Evolutionary conservation across 2,888 invertebrate species (phyloP).

Genomic region (Drosophila mettleri): DNA sequence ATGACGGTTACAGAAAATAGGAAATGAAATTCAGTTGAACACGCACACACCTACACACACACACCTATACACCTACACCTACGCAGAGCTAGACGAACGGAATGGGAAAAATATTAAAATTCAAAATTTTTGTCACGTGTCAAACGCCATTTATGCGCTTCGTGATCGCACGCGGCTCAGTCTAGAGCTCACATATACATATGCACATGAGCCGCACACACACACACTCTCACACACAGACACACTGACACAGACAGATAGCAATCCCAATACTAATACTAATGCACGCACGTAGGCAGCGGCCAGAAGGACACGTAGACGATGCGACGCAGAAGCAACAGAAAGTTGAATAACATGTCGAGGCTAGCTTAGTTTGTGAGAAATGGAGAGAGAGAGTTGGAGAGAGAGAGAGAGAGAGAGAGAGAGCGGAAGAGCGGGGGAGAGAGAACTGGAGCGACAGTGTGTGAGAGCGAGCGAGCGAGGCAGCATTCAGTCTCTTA

Average conservation of each 20-base stretch:
- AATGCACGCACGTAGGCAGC: conserved; percentile 44
- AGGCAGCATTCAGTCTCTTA: conserved; percentile 4
- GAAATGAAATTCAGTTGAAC: conserved; percentile 76
- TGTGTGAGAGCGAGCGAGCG: background rate
- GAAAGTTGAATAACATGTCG: conserved; percentile 5
- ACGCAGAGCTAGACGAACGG: conserved; percentile 17
- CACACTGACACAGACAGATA: background rate
- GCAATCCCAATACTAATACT: conserved; percentile 36
- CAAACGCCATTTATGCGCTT: conserved; percentile 79
- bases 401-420: background rate
- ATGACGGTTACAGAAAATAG: conserved; percentile 36
- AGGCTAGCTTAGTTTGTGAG: background rate
- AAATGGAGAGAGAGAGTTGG: background rate
- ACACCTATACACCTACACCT: conserved; percentile 3
- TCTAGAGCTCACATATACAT: conserved; percentile 21
- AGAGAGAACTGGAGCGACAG: background rate
- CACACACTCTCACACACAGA: conserved; percentile 9
- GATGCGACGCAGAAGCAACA: conserved; percentile 11
- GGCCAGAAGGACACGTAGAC: conserved; percentile 28
- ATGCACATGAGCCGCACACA: conserved; percentile 12
- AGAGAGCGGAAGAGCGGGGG: background rate
- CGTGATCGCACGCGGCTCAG: conserved; percentile 72
- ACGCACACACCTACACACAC: conserved; percentile 12
- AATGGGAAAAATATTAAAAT: conserved; percentile 73
- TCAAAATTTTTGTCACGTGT: conserved; percentile 78